Base-by-base conservation (phyloP, 2,797 vertebrate species). In the Diplodus sargus region DNA sequence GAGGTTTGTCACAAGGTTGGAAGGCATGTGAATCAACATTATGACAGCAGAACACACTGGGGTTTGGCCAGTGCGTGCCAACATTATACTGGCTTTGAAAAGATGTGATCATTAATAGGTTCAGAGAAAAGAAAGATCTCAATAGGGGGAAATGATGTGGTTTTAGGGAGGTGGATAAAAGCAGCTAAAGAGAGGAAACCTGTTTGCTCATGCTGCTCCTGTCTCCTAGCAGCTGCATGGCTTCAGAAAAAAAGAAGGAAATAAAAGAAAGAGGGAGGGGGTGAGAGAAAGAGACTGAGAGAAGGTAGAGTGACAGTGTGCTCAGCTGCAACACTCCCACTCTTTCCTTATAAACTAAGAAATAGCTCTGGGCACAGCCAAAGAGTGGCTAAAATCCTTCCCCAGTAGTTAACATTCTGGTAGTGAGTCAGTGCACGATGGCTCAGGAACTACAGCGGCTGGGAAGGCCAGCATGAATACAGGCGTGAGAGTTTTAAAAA, bases 171-270 rank as follows among this genome's bases (percentile, higher is more conserved):
- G 64, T 74, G 72, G 81, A 81, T 85, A 72, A 89, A 88, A 83
- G 81, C 63, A 49, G 66, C 78, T 65, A 69, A 83, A 85, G 78
- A 81, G 60, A 87, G 76, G 25, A 82, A 91, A 91, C 91, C 91
- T 85, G 84, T 93, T 94, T 93, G 89, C 84, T 90, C 87, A 91
- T 87, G 85, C 92, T 89, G 79, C 78, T 87, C 76, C 70, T 81
- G 91, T 94, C 84, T 93, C 93, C 91, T 94, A 94, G 92, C 92
- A 94, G 93, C 92, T 93, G 90, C 89, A 85, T 52, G 78, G 85
- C 74, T 75, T 70, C 63, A 86, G 77, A 71, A 72, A 51, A 82
- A 75, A 81, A 57, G 28, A 81, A 72, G 22, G 20, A 70, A 66
- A 72, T 65, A 79, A 81, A 83, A 62, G 72, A 64, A 79, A 67